Evolutionary conservation across 2,888 invertebrate species (phyloP).

Genomic region (Aphodius granarius): DNA sequence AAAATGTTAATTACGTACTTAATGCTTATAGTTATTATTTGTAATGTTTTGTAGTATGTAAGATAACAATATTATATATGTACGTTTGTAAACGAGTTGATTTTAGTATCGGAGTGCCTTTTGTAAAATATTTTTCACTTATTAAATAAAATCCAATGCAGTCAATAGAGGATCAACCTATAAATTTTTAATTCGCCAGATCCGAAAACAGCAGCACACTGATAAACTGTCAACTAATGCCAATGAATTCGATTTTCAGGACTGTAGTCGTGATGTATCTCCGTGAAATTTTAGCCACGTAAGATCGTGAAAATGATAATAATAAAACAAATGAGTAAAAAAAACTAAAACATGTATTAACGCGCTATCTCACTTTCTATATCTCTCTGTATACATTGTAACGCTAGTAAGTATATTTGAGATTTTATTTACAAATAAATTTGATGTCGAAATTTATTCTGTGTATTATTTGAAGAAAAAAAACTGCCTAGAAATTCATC

Average conservation of each 20-base stretch:
- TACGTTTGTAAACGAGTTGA: conserved; percentile 2
- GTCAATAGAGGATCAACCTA: neutral
- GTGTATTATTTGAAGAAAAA: neutral
- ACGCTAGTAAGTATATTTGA: neutral
- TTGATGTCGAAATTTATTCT: conserved; percentile 8
- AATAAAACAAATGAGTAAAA: neutral
- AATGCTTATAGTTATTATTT: neutral
- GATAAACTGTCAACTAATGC: neutral
- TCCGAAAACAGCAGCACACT: neutral
- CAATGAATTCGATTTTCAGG: neutral
- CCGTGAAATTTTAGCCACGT: neutral
- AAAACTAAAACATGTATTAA: neutral
- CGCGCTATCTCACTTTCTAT: neutral
- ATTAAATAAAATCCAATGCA: conserved; percentile 19
- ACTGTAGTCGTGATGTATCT: neutral
- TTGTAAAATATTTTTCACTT: conserved; percentile 39
- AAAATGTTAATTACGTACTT: conserved; percentile 1
- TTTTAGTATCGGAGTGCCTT: conserved; percentile 43
- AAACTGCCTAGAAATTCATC: too few relatives aligned
- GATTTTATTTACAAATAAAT: conserved; percentile 10
- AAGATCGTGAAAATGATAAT: neutral
- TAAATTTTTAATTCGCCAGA: neutral
- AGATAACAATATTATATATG: conserved; percentile 16
- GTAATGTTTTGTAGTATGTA: neutral
- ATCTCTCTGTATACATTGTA: conserved; percentile 6